Base-by-base conservation (phyloP, 2,797 vertebrate species). In the Gallinago nigripennis region DNA sequence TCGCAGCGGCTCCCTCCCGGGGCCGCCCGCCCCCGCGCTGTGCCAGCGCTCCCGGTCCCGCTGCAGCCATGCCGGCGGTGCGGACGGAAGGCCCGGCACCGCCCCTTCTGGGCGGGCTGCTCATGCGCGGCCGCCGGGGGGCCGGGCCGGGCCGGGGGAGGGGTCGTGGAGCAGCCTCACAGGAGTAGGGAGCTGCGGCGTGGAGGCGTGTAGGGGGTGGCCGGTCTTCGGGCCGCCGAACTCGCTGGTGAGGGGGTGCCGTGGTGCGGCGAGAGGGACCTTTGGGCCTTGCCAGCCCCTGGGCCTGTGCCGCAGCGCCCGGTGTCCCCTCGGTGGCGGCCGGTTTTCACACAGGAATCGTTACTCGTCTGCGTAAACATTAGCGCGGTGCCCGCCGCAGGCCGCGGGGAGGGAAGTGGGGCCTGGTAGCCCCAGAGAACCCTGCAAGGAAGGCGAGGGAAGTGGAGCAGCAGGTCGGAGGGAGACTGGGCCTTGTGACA, bases 281-380 rank as follows among this genome's bases (percentile, higher is more conserved):
- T 6, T 8, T 9, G 20, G 1, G 43, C 16, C 12, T 0, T 5
- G 68, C 11, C 4, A 4, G 30, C 25, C 6, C 6, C 30, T 6
- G 6, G 27, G 48, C 31, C 30, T 14, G 43, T 11, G 19, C 27
- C 16, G 5, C 23, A 3, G 41, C 9, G 30, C 11, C 8, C 2
- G 3, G 2, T 12, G 13, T 10, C 7, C 9, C 30, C 2, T 16
- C n/a, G 5, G 43, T n/a, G 12, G 1, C 11, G 8, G 57, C 76
- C n/a, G 0, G 16, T 6, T 41, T 9, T 11, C n/a, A 4, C 17
- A 1, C 28, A 9, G 3, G 9, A 21, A 3, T 5, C 4, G 1
- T 0, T 19, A 0, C 3, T 30, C 56, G 48, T 7, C 19, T 5
- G 12, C 6, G 16, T 14, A 10, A 23, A 19, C 6, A 3, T 0